Conservation (phyloP, 2,113 vertebrate species). For the Neodon shergylaensis region DNA sequence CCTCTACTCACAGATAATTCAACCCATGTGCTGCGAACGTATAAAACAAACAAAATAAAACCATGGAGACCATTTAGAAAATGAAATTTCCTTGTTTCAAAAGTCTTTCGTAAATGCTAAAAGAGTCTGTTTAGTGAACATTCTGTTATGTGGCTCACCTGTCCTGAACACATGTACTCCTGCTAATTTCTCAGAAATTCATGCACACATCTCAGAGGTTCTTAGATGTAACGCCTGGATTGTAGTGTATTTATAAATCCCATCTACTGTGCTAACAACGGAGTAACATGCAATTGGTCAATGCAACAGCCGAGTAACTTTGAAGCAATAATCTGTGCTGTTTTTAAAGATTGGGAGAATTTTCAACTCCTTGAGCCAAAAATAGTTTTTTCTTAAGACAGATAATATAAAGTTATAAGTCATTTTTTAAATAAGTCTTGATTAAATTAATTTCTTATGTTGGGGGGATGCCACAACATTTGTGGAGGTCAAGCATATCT, state of each 20-base stretch:
- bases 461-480: no score
- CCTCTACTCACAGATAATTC: not conserved
- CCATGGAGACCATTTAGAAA: slow-evolving; percentile 59
- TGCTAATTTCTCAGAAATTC: not conserved
- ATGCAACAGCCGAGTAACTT: not conserved
- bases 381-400: not conserved
- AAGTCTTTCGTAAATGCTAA: slow-evolving; percentile 7
- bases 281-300: not conserved
- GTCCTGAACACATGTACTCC: not conserved
- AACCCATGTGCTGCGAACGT: slow-evolving; percentile 2
- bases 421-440: not conserved
- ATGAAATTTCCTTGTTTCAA: slow-evolving; percentile 17
- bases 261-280: not conserved
- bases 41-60: slow-evolving; percentile 52
- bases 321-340: not conserved
- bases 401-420: not conserved
- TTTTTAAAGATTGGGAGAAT: not conserved
- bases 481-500: no score
- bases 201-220: not conserved
- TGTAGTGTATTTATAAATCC: not conserved
- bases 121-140: not conserved
- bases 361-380: not conserved
- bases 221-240: not conserved
- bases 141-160: not conserved
- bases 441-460: not conserved